phyloP scores from a whole-genome alignment of 2,888 invertebrate species.

The Sarcophaga variegata region DNA sequence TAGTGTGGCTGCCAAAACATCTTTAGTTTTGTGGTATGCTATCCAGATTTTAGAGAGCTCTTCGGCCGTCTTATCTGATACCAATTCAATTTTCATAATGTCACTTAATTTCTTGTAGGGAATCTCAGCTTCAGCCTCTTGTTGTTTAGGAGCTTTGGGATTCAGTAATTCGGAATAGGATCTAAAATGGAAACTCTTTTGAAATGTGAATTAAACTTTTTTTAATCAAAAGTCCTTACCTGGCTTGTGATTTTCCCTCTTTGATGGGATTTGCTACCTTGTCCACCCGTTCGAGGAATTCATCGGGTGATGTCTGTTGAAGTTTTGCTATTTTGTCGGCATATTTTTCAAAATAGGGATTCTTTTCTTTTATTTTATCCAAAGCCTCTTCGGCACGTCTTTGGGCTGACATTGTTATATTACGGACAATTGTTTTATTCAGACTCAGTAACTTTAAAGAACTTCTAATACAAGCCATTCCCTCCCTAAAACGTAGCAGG shows the following conservation, averaged over 20 bases:
- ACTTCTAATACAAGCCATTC: slow-evolving; percentile 73
- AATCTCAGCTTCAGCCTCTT: slow-evolving; percentile 74
- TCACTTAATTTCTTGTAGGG: slow-evolving; percentile 84
- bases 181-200: slow-evolving; percentile 76
- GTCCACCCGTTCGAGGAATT: slow-evolving; percentile 87
- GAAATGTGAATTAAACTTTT: background rate
- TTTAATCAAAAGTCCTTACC: slow-evolving; percentile 70
- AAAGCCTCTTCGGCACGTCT: slow-evolving; percentile 82
- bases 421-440: slow-evolving; percentile 71
- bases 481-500: slow-evolving; percentile 27
- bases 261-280: slow-evolving; percentile 79
- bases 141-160: slow-evolving; percentile 83
- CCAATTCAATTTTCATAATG: slow-evolving; percentile 90
- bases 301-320: slow-evolving; percentile 89
- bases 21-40: slow-evolving; percentile 90
- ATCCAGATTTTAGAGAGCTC: slow-evolving; percentile 91
- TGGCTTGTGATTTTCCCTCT: slow-evolving; percentile 76
- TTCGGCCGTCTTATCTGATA: slow-evolving; percentile 86
- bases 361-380: slow-evolving; percentile 83
- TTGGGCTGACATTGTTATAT: slow-evolving; percentile 81
- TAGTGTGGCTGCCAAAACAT: slow-evolving; percentile 89
- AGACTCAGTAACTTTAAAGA: slow-evolving; percentile 37
- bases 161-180: slow-evolving; percentile 86
- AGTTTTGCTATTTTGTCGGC: slow-evolving; percentile 88
- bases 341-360: slow-evolving; percentile 93